Percentiles rank a stretch among this genome's conserved stretches.
phyloP scores from a whole-genome alignment of 1,140 invertebrate genomes.

The Drosophila ogumai region DNA sequence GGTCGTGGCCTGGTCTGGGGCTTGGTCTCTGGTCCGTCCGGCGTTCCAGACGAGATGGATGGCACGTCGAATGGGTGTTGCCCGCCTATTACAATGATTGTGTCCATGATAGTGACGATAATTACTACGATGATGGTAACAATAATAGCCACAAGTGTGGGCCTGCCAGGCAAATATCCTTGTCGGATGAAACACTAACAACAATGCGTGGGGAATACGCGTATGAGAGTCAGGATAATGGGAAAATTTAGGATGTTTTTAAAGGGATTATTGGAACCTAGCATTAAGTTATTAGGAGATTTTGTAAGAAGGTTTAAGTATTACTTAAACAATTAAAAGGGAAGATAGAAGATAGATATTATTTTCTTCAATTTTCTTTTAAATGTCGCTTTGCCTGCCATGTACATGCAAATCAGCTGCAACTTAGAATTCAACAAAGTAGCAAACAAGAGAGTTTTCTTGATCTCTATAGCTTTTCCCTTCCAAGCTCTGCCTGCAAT shows the following conservation, averaged over 20 bases:
- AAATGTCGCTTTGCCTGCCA: too few relatives aligned
- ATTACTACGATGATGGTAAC: conserved; percentile 27
- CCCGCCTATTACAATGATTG: conserved; percentile 33
- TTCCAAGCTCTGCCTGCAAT: neutral
- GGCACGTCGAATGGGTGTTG: conserved; percentile 22
- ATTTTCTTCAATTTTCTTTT: too few relatives aligned
- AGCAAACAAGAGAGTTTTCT: neutral
- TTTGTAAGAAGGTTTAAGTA: neutral
- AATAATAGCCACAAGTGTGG: conserved; percentile 21
- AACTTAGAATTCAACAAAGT: too few relatives aligned
- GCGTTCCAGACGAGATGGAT: neutral
- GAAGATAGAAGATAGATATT: too few relatives aligned
- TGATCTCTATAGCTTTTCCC: neutral
- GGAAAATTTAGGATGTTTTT: neutral
- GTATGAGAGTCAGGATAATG: neutral
- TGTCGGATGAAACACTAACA: conserved; percentile 14
- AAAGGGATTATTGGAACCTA: neutral
- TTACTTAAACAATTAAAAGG: neutral
- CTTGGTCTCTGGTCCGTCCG: neutral
- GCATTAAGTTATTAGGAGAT: neutral
- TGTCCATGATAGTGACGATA: conserved; percentile 43
- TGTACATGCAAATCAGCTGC: too few relatives aligned
- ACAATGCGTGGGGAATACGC: neutral
- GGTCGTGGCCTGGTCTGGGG: neutral
- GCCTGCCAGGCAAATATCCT: conserved; percentile 6